Evolutionary conservation across 2,888 invertebrate species (phyloP).

Genomic region (Cosmia pyralina): DNA sequence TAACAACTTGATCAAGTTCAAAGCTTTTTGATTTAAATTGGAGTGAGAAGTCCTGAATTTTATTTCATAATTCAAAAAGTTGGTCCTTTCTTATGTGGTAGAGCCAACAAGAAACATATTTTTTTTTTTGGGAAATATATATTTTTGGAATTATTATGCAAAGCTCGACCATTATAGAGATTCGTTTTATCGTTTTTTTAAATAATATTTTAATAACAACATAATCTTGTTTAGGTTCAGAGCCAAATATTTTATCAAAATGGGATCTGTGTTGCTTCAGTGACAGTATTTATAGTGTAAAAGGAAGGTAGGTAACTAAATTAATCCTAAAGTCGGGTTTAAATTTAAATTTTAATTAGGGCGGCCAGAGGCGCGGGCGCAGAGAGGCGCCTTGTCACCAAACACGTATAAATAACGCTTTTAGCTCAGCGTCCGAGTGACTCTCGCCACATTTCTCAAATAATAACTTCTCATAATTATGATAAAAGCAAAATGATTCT

Average conservation of each 20-base stretch:
- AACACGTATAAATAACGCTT: constrained; percentile 82
- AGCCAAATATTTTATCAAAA: constrained; percentile 43
- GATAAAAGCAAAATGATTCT: constrained; percentile 47
- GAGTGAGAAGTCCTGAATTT: background rate
- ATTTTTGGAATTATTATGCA: background rate
- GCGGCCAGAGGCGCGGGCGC: constrained; percentile 75
- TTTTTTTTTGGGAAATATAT: background rate
- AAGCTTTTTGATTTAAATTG: background rate
- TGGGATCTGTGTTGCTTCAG: constrained; percentile 39
- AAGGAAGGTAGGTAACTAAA: constrained; percentile 66
- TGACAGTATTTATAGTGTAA: constrained; percentile 63
- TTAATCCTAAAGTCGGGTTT: constrained; percentile 74
- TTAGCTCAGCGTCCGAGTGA: constrained; percentile 69
- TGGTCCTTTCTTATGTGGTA: background rate
- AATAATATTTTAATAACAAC: constrained; percentile 14
- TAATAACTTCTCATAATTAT: constrained; percentile 63
- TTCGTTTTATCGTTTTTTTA: background rate
- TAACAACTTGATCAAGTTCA: background rate
- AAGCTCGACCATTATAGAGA: background rate
- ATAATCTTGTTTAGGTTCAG: constrained; percentile 18
- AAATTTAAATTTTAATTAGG: constrained; percentile 86
- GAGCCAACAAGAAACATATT: background rate
- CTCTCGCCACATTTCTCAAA: constrained; percentile 60
- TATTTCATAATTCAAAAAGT: background rate
- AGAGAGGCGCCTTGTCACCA: constrained; percentile 77